These are phyloP conservation scores for Rissa tridactyla DNA, from an alignment of 2,113 vertebrate genomes.

Conservation along the genomic window DNA sequence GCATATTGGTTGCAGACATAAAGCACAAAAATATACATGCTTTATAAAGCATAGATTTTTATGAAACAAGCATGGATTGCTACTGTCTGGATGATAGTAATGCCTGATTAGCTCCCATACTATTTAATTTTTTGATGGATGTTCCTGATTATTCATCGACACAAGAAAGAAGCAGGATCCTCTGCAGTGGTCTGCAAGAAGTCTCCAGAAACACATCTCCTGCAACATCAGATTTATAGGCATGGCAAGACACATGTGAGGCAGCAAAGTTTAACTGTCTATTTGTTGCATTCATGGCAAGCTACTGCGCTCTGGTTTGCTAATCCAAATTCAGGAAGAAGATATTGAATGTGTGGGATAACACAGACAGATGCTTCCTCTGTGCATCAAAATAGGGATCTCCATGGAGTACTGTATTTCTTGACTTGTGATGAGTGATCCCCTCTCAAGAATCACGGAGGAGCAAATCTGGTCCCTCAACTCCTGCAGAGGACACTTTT, in stretches of 20 bases:
- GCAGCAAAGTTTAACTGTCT: neutral
- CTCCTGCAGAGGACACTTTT: neutral
- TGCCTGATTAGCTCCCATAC: conserved; percentile 5
- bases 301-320: neutral
- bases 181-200: neutral
- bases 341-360: neutral
- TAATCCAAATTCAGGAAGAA: neutral
- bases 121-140: conserved; percentile 29
- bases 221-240: neutral
- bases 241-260: neutral
- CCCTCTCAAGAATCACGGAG: neutral
- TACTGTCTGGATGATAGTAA: neutral
- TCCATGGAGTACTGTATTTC: neutral
- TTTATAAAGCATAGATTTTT: conserved; percentile 21
- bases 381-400: neutral
- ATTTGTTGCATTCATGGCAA: neutral
- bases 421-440: neutral
- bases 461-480: fast-evolving
- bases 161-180: neutral
- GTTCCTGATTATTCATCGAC: neutral
- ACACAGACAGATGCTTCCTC: fast-evolving
- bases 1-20: conserved; percentile 17
- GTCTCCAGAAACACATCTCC: neutral
- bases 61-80: conserved; percentile 34
- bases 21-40: neutral